Evolutionary conservation across 2,888 invertebrate genomes (phyloP).

Genomic region (Netelia melanura): DNA sequence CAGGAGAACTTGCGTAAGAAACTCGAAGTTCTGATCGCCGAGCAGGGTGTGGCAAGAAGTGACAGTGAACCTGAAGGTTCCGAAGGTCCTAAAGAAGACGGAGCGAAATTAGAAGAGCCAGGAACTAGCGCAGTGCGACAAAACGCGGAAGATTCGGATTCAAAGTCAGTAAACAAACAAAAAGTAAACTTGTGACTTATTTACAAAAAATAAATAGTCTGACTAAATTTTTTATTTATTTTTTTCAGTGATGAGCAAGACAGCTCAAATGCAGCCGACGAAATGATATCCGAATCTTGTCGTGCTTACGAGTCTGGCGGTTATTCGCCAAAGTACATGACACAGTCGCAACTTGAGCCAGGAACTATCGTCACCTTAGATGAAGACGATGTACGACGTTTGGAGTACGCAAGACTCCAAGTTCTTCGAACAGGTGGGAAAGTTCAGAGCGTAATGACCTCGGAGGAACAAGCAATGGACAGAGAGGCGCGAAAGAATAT

Average conservation of each 20-base stretch:
- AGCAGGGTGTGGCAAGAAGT: slow-evolving; percentile 88
- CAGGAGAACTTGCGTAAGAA: slow-evolving; percentile 95
- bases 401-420: slow-evolving; percentile 90
- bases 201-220: slow-evolving; percentile 1
- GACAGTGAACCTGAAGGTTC: slow-evolving; percentile 80
- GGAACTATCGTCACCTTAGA: slow-evolving; percentile 92
- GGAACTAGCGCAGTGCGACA: slow-evolving; percentile 70
- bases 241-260: slow-evolving; percentile 80
- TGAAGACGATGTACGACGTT: slow-evolving; percentile 90
- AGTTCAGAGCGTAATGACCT: slow-evolving; percentile 86
- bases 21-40: slow-evolving; percentile 94
- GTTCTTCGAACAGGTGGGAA: slow-evolving; percentile 88
- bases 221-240: slow-evolving; percentile 17
- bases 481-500: slow-evolving; percentile 94
- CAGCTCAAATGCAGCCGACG: slow-evolving; percentile 83
- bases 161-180: slow-evolving; percentile 73
- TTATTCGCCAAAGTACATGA: slow-evolving; percentile 93
- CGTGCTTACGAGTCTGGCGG: slow-evolving; percentile 91
- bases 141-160: slow-evolving; percentile 83
- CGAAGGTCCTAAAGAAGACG: slow-evolving; percentile 78
- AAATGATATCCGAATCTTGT: slow-evolving; percentile 87
- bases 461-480: slow-evolving; percentile 89
- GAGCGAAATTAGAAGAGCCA: slow-evolving; percentile 75
- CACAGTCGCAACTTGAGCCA: slow-evolving; percentile 88
- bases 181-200: neutral